Evolutionary conservation across 2,797 vertebrate species (phyloP).

Genomic region (Poeciliopsis presidionis): DNA sequence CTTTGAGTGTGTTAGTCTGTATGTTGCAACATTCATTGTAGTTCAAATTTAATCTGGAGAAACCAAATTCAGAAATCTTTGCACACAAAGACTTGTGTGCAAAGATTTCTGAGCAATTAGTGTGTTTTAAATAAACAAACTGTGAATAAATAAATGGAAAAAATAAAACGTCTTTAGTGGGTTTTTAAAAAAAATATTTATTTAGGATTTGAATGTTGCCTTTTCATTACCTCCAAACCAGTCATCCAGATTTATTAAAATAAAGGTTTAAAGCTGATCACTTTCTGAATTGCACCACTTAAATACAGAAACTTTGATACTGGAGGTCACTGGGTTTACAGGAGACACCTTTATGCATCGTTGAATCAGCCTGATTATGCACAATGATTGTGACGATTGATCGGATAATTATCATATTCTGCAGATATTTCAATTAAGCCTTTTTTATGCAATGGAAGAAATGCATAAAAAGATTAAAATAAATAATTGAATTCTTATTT

Average conservation of each 20-base stretch:
- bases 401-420: too few relatives aligned
- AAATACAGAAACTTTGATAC: not conserved
- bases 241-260: not conserved
- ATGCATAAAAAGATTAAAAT: too few relatives aligned
- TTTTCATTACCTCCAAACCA: not conserved
- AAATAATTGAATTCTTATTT: too few relatives aligned
- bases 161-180: not conserved
- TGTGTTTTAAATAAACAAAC: conserved; percentile 7
- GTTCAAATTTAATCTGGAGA: not conserved
- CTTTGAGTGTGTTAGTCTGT: not conserved
- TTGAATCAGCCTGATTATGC: not conserved
- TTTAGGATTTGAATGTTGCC: not conserved
- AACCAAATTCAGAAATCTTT: not conserved
- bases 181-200: not conserved
- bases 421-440: too few relatives aligned
- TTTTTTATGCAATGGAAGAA: too few relatives aligned
- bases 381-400: not conserved
- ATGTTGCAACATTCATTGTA: not conserved
- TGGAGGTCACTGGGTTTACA: not conserved
- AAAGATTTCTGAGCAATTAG: conserved; percentile 24
- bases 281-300: not conserved
- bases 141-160: not conserved
- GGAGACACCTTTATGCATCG: not conserved
- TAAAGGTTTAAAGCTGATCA: not conserved
- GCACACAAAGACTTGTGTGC: too few relatives aligned